phyloP scores from a whole-genome alignment of 2,888 invertebrate species.

The Andricus quercusramuli region DNA sequence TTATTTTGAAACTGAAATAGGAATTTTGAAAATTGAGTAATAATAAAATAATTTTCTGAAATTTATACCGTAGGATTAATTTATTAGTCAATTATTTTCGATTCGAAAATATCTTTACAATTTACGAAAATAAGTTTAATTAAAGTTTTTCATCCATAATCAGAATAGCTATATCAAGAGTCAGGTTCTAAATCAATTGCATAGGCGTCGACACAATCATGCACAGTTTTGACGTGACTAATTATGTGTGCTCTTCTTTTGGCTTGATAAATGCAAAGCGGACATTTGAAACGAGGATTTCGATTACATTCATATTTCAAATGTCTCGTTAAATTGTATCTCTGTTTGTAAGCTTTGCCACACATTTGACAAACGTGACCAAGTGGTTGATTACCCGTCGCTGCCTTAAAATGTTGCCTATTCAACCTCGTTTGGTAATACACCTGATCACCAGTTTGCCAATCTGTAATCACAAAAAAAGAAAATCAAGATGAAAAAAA shows the following conservation, averaged over 20 bases:
- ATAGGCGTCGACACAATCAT: slow-evolving; percentile 51
- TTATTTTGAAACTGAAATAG: background rate
- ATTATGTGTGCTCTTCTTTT: slow-evolving; percentile 59
- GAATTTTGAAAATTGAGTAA: background rate
- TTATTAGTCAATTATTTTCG: background rate
- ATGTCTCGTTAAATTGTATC: slow-evolving; percentile 72
- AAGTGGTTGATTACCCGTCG: background rate
- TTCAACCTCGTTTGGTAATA: background rate
- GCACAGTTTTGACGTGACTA: slow-evolving; percentile 54
- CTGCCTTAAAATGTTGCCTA: background rate
- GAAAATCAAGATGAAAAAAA: background rate
- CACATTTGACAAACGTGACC: slow-evolving; percentile 60
- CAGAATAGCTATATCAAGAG: background rate
- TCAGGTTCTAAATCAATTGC: slow-evolving; percentile 47
- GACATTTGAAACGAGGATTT: slow-evolving; percentile 54
- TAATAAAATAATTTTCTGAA: background rate
- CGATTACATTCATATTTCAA: slow-evolving; percentile 72
- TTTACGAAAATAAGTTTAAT: background rate
- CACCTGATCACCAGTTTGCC: background rate
- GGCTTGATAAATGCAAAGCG: slow-evolving; percentile 50
- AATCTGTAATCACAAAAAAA: slow-evolving; percentile 19
- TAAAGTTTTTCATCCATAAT: background rate
- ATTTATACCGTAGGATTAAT: background rate
- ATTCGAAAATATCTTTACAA: background rate
- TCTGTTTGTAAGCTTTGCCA: slow-evolving; percentile 69